Evolutionary conservation across 2,113 vertebrate genomes (phyloP).

Genomic region (Laterallus jamaicensis): DNA sequence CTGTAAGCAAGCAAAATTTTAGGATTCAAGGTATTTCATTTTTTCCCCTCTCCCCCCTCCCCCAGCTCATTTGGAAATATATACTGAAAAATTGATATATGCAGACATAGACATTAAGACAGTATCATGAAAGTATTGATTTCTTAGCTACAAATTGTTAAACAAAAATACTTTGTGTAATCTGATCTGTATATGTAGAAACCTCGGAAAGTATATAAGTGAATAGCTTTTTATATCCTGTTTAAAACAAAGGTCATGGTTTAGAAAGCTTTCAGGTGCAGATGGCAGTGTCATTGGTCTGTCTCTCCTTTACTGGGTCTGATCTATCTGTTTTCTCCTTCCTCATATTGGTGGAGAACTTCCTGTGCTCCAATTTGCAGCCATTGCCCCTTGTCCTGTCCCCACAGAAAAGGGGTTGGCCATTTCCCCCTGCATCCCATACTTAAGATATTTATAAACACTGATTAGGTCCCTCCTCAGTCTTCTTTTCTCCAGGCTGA

Average conservation of each 20-base stretch:
- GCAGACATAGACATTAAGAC: neutral
- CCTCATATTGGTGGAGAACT: too few species aligned
- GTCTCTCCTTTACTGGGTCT: neutral
- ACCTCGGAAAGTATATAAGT: neutral
- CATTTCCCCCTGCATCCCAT: too few species aligned
- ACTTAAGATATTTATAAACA: too few species aligned
- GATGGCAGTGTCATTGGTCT: neutral
- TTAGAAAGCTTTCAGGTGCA: neutral
- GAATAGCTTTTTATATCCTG: neutral
- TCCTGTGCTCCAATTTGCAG: too few species aligned
- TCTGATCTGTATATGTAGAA: neutral
- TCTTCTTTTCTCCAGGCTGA: too few species aligned
- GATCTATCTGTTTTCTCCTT: neutral
- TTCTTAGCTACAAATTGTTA: neutral
- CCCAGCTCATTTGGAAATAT: neutral
- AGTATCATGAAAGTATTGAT: neutral
- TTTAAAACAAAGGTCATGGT: neutral
- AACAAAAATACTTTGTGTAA: neutral
- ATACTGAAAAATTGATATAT: neutral
- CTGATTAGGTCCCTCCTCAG: too few species aligned
- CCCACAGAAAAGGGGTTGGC: too few species aligned
- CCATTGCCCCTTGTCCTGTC: too few species aligned
- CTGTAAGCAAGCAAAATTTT: neutral
- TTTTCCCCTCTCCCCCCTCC: too few species aligned
- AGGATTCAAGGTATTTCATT: neutral